phyloP scores from a whole-genome alignment of 1,140 invertebrate genomes.

The Pentalonia nigronervosa region DNA sequence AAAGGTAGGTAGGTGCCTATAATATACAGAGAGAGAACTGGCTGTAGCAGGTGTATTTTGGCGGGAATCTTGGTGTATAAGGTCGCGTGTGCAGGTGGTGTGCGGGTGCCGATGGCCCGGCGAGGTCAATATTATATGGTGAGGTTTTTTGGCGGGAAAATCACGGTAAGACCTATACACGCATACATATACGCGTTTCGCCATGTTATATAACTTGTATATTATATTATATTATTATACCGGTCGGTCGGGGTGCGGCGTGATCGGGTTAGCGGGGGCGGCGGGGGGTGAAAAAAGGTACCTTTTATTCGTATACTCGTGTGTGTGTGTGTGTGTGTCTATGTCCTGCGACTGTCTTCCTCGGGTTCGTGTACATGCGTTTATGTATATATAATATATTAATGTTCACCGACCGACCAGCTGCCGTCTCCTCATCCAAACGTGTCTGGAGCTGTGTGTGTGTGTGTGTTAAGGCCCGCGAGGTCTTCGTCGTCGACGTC shows the following conservation, averaged over 20 bases:
- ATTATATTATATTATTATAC: conserved; percentile 16
- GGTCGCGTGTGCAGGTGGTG: conserved; percentile 56
- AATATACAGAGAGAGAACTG: neutral
- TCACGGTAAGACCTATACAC: neutral
- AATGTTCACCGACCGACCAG: conserved; percentile 19
- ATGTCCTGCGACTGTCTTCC: conserved; percentile 24
- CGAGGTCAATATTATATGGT: conserved; percentile 40
- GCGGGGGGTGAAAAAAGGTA: conserved; percentile 29
- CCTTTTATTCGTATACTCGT: conserved; percentile 27
- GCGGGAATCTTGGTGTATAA: conserved; percentile 42
- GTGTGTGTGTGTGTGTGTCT: neutral
- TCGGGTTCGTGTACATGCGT: neutral
- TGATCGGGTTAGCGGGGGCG: neutral
- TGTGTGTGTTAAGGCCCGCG: conserved; percentile 3
- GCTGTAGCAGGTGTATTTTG: conserved; percentile 50
- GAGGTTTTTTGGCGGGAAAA: conserved; percentile 46
- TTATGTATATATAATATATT: neutral
- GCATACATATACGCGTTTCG: neutral
- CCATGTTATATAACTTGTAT: neutral
- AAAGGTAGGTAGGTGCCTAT: conserved; percentile 17
- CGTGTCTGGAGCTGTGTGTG: neutral
- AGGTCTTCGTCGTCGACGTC: conserved; percentile 33
- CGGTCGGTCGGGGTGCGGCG: neutral
- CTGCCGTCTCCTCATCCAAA: conserved; percentile 13
- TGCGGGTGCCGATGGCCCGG: conserved; percentile 44